phyloP scores from a whole-genome alignment of 2,113 vertebrate species.

The Mus pahari region DNA sequence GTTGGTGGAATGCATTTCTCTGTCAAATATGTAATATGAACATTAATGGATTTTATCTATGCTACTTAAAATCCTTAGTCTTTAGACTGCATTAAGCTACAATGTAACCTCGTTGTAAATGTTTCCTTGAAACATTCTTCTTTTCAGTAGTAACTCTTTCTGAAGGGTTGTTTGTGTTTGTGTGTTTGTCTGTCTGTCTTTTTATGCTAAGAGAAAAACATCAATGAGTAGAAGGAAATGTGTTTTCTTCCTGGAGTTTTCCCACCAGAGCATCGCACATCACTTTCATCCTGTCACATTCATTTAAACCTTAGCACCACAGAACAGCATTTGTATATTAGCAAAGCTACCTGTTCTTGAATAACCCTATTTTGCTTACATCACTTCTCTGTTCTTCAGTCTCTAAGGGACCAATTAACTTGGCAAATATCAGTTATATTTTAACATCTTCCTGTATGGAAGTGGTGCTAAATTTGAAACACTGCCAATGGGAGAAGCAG shows the following conservation, averaged over 20 bases:
- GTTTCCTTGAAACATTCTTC: constrained; percentile 45
- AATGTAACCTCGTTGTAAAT: too few species aligned
- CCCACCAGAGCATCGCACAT: neutral
- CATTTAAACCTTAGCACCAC: neutral
- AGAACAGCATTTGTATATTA: neutral
- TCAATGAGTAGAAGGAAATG: neutral
- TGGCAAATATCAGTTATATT: neutral
- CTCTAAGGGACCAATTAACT: neutral
- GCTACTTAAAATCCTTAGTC: constrained; percentile 15
- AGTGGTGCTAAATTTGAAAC: neutral
- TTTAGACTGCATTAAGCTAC: neutral
- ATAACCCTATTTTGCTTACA: neutral
- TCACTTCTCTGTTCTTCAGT: neutral
- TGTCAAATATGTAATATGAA: neutral
- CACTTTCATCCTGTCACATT: neutral
- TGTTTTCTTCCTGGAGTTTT: neutral
- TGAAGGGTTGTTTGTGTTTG: neutral
- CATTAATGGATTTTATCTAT: neutral
- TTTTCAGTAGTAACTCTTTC: neutral
- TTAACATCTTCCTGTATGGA: constrained; percentile 12
- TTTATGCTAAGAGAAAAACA: neutral
- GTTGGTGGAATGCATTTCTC: neutral
- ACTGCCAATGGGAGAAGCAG: neutral
- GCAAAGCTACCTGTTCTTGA: constrained; percentile 39
- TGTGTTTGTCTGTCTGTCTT: neutral